Evolutionary conservation across 2,113 vertebrate species (phyloP).

Genomic region (Baryphthengus martii): DNA sequence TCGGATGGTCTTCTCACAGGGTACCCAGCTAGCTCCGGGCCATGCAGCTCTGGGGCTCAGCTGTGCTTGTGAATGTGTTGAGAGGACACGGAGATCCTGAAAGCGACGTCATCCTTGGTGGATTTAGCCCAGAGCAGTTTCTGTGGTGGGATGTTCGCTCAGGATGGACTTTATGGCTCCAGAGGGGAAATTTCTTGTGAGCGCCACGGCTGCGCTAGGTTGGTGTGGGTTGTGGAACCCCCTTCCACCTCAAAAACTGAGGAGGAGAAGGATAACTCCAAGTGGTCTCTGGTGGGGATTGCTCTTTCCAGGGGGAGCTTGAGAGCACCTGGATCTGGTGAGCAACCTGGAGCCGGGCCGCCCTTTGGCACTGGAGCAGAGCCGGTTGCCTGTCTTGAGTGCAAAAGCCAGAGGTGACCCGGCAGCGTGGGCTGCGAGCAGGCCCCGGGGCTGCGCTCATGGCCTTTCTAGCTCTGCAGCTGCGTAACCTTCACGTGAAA

Average conservation of each 20-base stretch:
- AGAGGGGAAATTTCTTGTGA: background rate
- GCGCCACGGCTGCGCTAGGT: rapidly evolving
- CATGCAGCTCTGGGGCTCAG: rapidly evolving
- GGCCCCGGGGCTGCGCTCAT: background rate
- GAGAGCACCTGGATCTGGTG: background rate
- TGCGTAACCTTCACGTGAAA: background rate
- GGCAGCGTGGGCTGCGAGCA: background rate
- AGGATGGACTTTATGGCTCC: background rate
- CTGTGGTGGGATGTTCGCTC: background rate
- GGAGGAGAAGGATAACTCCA: rapidly evolving
- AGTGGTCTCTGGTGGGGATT: background rate
- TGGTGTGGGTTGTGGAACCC: rapidly evolving
- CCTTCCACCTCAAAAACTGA: rapidly evolving
- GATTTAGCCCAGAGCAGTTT: background rate
- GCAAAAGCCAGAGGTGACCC: background rate
- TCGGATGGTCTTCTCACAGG: background rate
- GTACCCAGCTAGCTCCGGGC: background rate
- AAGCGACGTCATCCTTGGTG: rapidly evolving
- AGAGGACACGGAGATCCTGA: background rate
- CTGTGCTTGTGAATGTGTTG: background rate
- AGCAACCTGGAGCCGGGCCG: background rate
- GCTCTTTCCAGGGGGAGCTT: background rate
- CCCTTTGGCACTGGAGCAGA: background rate
- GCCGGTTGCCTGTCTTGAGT: background rate
- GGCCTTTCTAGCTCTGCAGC: background rate